Evolutionary conservation across 53 echinoderm and acorn worm genomes (phyloP).

Genomic region (Temnopleurus reevesii): DNA sequence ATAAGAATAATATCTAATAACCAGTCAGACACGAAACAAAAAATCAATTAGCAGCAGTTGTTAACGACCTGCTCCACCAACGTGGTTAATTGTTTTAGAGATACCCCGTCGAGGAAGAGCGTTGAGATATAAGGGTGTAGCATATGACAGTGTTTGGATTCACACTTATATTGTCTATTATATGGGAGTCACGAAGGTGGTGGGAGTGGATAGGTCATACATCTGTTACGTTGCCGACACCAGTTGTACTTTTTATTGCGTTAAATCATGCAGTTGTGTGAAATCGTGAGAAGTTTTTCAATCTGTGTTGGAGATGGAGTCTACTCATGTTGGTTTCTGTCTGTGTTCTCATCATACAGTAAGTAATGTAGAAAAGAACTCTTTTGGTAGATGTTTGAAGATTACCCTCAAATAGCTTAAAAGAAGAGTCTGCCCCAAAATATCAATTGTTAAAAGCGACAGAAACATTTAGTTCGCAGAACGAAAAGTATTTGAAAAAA

Average conservation of each 20-base stretch:
- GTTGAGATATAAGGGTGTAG: not conserved
- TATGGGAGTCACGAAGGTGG: not conserved
- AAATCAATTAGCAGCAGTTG: slow-evolving; percentile 32
- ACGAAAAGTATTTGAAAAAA: too few species aligned
- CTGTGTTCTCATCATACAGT: not conserved
- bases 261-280: too few species aligned
- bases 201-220: not conserved
- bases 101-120: not conserved
- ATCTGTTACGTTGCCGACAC: not conserved
- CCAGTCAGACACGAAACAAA: slow-evolving; percentile 49
- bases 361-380: not conserved
- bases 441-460: too few species aligned
- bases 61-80: slow-evolving; percentile 1
- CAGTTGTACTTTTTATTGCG: slow-evolving; percentile 16
- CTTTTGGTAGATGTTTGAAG: too few species aligned
- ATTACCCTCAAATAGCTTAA: too few species aligned
- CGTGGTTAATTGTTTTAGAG: slow-evolving; percentile 36
- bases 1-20: slow-evolving; percentile 38
- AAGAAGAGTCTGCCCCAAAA: too few species aligned
- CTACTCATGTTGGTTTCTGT: not conserved
- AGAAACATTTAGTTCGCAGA: too few species aligned
- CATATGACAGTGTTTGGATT: not conserved
- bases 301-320: not conserved
- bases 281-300: slow-evolving; percentile 1
- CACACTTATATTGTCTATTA: slow-evolving; percentile 25